These are phyloP conservation scores for Magallana ariakensis DNA, from an alignment of 1,140 invertebrate genomes.

Conservation along the genomic window DNA sequence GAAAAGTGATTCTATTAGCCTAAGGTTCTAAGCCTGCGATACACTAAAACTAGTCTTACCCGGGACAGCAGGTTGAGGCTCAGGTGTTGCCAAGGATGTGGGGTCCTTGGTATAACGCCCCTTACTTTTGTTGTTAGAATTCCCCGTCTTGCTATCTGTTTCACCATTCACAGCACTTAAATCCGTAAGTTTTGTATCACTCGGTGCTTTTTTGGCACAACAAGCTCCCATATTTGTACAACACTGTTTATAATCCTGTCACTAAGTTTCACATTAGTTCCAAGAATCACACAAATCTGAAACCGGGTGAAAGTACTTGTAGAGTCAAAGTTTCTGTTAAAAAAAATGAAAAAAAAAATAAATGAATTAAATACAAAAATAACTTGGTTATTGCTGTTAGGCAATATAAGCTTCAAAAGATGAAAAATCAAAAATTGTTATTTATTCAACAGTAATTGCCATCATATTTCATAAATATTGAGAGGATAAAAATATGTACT, in stretches of 20 bases:
- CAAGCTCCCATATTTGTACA: slow-evolving; percentile 16
- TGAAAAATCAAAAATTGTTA: no score
- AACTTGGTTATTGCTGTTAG: no score
- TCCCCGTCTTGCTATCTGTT: neutral
- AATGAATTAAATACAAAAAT: no score
- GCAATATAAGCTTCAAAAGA: no score
- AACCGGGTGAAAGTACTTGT: neutral
- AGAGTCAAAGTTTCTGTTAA: no score
- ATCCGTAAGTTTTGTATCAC: slow-evolving; percentile 11
- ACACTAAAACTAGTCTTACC: no score
- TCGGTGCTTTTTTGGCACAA: neutral
- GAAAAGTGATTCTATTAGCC: no score
- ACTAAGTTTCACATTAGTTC: slow-evolving; percentile 1
- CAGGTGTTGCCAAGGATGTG: slow-evolving; percentile 1
- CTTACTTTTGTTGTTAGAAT: slow-evolving; percentile 5
- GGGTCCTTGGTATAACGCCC: slow-evolving; percentile 50
- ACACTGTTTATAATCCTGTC: neutral
- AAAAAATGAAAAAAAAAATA: no score
- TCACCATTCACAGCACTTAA: neutral
- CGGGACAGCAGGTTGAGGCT: neutral
- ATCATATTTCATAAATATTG: no score
- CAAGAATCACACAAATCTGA: neutral
- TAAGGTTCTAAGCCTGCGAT: no score
- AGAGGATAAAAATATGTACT: no score
- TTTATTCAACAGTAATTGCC: no score